A percentile compares a stretch with the other conserved stretches of the same genome.
Conservation (phyloP, 2,797 vertebrate species). For the Anomalospiza imberbis region DNA sequence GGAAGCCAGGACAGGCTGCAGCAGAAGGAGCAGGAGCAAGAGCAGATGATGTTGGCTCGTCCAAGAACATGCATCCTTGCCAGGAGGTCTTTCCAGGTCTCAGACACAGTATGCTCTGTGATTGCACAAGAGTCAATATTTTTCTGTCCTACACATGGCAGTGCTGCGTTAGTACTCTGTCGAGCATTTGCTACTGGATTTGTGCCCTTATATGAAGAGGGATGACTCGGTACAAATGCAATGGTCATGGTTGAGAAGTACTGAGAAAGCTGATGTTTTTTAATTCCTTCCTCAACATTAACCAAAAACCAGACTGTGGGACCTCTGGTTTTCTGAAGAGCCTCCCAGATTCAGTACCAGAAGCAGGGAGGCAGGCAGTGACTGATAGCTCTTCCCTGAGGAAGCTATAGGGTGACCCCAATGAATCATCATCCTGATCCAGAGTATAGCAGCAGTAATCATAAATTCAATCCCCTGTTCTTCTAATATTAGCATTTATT, state of each 20-base stretch:
- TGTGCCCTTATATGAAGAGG: neutral
- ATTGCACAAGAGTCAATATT: neutral
- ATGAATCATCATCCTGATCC: neutral
- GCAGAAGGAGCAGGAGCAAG: neutral
- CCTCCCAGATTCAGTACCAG: neutral
- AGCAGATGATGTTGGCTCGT: neutral
- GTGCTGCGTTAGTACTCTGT: neutral
- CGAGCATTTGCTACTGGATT: neutral
- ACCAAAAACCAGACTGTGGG: neutral
- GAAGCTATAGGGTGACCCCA: neutral
- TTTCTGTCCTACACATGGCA: neutral
- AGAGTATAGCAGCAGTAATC: neutral
- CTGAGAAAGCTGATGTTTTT: neutral
- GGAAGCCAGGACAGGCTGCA: neutral
- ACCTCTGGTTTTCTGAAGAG: neutral
- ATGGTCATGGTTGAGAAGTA: neutral
- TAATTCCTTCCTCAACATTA: neutral
- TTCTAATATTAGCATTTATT: neutral
- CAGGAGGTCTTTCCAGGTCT: neutral
- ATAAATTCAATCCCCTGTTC: neutral
- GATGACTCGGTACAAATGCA: neutral
- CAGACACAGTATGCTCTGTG: neutral
- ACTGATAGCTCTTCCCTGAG: neutral
- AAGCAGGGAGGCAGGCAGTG: neutral
- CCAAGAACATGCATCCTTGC: neutral